These are phyloP conservation scores for Linnaemya tessellans DNA, from an alignment of 2,888 invertebrate genomes.

Conservation along the genomic window DNA sequence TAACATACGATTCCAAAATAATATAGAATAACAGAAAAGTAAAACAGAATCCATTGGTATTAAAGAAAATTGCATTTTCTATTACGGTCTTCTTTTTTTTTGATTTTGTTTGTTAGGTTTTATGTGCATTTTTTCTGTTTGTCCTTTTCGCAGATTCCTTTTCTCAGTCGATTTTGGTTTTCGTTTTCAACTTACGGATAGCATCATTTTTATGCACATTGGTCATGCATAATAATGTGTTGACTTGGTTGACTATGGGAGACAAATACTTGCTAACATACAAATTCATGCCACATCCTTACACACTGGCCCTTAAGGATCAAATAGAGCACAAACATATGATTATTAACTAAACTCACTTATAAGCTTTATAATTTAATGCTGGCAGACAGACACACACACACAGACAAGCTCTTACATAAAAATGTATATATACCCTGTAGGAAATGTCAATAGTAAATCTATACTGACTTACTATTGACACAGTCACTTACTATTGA, in stretches of 20 bases:
- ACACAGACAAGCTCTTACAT: neutral
- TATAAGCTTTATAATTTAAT: conserved; percentile 66
- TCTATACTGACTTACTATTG: too few species aligned
- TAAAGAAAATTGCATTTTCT: conserved; percentile 69
- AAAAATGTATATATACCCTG: too few species aligned
- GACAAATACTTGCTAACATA: conserved; percentile 19
- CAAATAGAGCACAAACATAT: conserved; percentile 70
- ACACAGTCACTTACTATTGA: too few species aligned
- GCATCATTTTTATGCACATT: conserved; percentile 41
- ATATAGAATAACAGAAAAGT: conserved; percentile 64
- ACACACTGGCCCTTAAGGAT: conserved; percentile 49
- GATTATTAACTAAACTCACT: conserved; percentile 69
- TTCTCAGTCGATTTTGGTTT: conserved; percentile 33
- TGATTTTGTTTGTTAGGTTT: conserved; percentile 9
- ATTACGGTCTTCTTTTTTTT: neutral
- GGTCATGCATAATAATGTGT: conserved; percentile 70
- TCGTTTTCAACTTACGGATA: conserved; percentile 52
- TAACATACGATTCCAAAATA: conserved; percentile 71
- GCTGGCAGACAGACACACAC: conserved; percentile 10
- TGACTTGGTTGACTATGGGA: conserved; percentile 59
- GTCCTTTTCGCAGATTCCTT: conserved; percentile 75
- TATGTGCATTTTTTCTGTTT: conserved; percentile 75
- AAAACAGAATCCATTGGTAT: conserved; percentile 22
- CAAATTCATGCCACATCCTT: conserved; percentile 1
- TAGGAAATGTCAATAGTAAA: too few species aligned